Conservation (phyloP, 2,888 invertebrate species). For the Campoplex nolae region DNA sequence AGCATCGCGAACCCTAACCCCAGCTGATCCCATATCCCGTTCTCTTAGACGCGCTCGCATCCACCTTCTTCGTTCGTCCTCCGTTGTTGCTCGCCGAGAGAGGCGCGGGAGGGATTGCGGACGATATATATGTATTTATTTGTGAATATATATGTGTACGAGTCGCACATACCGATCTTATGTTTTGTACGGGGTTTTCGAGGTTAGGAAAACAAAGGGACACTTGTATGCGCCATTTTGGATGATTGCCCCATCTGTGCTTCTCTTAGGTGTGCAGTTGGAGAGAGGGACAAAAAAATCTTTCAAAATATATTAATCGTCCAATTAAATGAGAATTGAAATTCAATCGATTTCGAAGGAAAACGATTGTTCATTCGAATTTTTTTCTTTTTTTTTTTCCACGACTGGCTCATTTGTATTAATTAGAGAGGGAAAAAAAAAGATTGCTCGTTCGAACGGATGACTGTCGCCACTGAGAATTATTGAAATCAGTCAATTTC, state of each 20-base stretch:
- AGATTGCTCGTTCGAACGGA: not conserved
- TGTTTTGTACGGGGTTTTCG: slow-evolving; percentile 10
- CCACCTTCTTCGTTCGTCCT: slow-evolving; percentile 59
- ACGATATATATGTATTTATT: not conserved
- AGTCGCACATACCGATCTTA: slow-evolving; percentile 9
- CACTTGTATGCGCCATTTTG: not conserved
- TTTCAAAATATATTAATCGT: not conserved
- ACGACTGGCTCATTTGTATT: not conserved
- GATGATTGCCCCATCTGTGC: not conserved
- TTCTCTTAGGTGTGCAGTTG: not conserved
- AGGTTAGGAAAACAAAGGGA: not conserved
- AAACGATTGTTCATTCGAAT: not conserved
- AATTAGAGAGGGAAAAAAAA: not conserved
- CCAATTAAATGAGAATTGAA: not conserved
- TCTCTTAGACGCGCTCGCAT: slow-evolving; percentile 67
- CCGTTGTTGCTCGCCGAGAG: slow-evolving; percentile 63
- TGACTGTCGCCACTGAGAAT: not conserved
- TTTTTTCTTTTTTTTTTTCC: not conserved
- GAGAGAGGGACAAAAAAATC: no score
- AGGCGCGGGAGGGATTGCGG: slow-evolving; percentile 30
- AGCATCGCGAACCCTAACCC: slow-evolving; percentile 82
- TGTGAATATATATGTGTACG: not conserved
- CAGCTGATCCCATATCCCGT: slow-evolving; percentile 83
- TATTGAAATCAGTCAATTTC: not conserved
- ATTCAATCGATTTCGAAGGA: not conserved